Evolutionary conservation across 2,888 invertebrate genomes (phyloP), one percentile per base, ranked within the genome.

Genomic region (Spodoptera picta): DNA sequence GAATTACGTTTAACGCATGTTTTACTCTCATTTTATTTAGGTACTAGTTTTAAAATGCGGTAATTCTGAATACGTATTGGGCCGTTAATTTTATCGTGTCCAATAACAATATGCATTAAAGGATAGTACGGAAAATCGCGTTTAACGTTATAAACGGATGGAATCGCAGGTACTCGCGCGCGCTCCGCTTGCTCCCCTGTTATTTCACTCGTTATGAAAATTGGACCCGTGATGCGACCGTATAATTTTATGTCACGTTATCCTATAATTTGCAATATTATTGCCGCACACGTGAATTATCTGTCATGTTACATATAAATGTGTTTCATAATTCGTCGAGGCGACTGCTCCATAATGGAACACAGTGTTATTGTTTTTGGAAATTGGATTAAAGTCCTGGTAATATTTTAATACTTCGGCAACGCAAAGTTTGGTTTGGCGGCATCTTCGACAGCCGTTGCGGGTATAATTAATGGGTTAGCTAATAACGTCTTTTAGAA

Each of bases 361-460:
- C 58, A 51, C 55, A 14, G 23, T 61, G 43, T 64, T 69, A 67
- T 80, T 78, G 65, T 78, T 80, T 72, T 59, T 68, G 57, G 53
- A 74, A 74, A 74, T 76, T 76, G 72, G 73, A 77, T 79, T 67
- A 69, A 69, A 73, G 46, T 80, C 77, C 74, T 77, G 75, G 71
- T 79, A 73, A 71, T 81, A 81, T 83, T 84, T 84, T 80, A 81
- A 78, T 82, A 82, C 75, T 83, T 81, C 75, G 74, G 58, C 71
- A 65, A 76, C 77, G 79, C 83, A 82, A 86, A 86, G 85, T 87
- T 87, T 80, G 82, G 83, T 83, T 84, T 82, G 82, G 84, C 83
- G 83, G 84, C 87, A 88, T 90, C 91, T 92, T 91, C 88, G 91
- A 92, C 90, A 91, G 89, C 87, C 88, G 88, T 84, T 89, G 85